Percentiles rank a stretch among this genome's conserved stretches.
Evolutionary conservation across 2,888 invertebrate species (phyloP).

Genomic region (Girardia tigrina): DNA sequence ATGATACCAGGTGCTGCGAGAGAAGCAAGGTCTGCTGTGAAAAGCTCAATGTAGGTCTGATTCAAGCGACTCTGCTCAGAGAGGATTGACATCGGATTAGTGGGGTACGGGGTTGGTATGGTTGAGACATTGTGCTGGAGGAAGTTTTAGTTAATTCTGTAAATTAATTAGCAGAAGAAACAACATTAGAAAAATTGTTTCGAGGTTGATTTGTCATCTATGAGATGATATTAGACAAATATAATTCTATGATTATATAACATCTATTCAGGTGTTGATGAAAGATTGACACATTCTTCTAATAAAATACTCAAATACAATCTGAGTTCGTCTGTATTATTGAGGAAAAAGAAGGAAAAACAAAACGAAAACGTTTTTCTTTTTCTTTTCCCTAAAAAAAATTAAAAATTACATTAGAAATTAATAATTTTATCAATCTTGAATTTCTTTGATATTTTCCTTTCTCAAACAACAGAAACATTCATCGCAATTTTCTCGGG

Average conservation of each 20-base stretch:
- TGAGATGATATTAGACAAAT: constrained; percentile 18
- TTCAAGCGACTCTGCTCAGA: constrained; percentile 23
- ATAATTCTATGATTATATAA: constrained; percentile 15
- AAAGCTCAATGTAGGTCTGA: constrained; percentile 23
- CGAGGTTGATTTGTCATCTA: constrained; percentile 23
- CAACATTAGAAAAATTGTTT: constrained; percentile 23
- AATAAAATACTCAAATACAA: too few relatives aligned
- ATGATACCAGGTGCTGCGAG: constrained; percentile 23
- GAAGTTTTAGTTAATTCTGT: constrained; percentile 23
- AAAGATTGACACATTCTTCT: constrained; percentile 23
- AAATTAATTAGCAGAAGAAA: constrained; percentile 23
- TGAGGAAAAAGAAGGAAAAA: too few relatives aligned
- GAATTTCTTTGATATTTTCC: too few relatives aligned
- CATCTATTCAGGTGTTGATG: constrained; percentile 18
- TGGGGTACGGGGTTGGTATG: constrained; percentile 11
- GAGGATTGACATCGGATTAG: constrained; percentile 23
- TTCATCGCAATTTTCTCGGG: too few relatives aligned
- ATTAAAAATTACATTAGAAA: too few relatives aligned
- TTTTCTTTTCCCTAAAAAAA: too few relatives aligned
- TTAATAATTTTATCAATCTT: too few relatives aligned
- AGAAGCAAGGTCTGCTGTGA: constrained; percentile 23
- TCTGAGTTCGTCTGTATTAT: too few relatives aligned
- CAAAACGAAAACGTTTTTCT: too few relatives aligned
- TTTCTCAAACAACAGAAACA: too few relatives aligned
- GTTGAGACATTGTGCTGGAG: constrained; percentile 23